These are phyloP conservation scores for Corythaeola cristata DNA, from an alignment of 2,113 vertebrate genomes.

Conservation along the genomic window DNA sequence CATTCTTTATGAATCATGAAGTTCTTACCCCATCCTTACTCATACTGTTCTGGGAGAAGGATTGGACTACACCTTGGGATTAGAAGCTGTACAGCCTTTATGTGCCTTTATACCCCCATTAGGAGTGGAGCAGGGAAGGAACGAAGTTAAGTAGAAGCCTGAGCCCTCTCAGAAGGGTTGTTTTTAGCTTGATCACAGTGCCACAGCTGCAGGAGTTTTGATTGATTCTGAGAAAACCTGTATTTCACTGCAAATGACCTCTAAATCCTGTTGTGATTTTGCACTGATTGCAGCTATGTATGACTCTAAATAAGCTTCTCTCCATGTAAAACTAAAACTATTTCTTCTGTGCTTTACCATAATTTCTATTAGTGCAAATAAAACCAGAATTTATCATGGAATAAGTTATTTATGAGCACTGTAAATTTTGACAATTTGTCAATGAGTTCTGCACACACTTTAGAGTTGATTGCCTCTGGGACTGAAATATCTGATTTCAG, in stretches of 20 bases:
- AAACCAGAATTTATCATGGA: not conserved
- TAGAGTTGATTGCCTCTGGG: not conserved
- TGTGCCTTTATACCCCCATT: not conserved
- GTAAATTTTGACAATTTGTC: not conserved
- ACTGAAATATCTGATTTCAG: not conserved
- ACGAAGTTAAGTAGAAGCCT: not conserved
- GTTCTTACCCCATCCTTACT: not conserved
- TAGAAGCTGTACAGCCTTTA: not conserved
- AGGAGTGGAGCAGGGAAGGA: not conserved
- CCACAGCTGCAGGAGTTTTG: not conserved
- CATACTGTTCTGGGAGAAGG: not conserved
- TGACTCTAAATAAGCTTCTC: not conserved
- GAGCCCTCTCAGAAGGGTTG: not conserved
- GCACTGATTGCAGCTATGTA: not conserved
- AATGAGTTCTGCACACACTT: not conserved
- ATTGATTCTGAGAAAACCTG: not conserved
- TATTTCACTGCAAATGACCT: not conserved
- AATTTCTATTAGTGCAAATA: not conserved
- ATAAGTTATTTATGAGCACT: not conserved
- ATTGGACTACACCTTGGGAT: not conserved
- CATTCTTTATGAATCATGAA: not conserved
- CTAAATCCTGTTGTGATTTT: not conserved
- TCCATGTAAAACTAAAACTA: not conserved
- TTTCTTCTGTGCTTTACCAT: not conserved
- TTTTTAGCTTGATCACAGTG: not conserved